Conservation (phyloP, 2,113 vertebrate species). For the Plestiodon gilberti region DNA sequence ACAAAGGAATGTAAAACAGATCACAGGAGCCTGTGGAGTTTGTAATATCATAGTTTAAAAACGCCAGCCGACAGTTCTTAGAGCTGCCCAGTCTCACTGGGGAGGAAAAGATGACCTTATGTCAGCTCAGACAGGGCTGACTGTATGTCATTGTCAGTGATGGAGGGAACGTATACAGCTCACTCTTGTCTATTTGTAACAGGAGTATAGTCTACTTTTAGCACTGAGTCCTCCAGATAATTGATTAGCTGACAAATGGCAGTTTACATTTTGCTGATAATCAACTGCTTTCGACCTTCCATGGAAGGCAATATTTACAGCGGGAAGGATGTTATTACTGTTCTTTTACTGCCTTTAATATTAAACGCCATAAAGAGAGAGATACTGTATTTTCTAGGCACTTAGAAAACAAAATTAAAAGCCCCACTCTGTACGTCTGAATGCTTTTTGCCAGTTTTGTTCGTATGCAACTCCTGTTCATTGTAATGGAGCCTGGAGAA, state of each 20-base stretch:
- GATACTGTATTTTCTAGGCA: neutral
- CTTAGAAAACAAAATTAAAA: neutral
- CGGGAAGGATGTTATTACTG: neutral
- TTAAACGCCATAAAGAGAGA: neutral
- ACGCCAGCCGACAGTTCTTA: conserved; percentile 26
- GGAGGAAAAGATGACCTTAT: conserved; percentile 34
- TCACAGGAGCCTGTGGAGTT: conserved; percentile 31
- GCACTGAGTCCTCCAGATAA: conserved; percentile 19
- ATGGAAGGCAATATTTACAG: neutral
- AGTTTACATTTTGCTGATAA: conserved; percentile 29
- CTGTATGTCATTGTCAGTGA: conserved; percentile 19
- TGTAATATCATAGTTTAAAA: conserved; percentile 27
- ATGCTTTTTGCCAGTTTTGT: neutral
- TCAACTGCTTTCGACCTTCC: conserved; percentile 19
- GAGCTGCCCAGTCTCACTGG: conserved; percentile 27
- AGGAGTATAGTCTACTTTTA: conserved; percentile 14
- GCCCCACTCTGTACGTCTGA: neutral
- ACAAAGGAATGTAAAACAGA: conserved; percentile 46
- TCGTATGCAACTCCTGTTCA: neutral
- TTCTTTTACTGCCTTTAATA: neutral
- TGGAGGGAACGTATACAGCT: neutral
- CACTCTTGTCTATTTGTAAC: conserved; percentile 27
- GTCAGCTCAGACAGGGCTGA: conserved; percentile 33
- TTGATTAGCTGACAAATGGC: conserved; percentile 44
- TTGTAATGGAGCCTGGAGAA: neutral